Evolutionary conservation across 2,888 invertebrate genomes (phyloP).

Genomic region (Polydrusus pterygomalis): DNA sequence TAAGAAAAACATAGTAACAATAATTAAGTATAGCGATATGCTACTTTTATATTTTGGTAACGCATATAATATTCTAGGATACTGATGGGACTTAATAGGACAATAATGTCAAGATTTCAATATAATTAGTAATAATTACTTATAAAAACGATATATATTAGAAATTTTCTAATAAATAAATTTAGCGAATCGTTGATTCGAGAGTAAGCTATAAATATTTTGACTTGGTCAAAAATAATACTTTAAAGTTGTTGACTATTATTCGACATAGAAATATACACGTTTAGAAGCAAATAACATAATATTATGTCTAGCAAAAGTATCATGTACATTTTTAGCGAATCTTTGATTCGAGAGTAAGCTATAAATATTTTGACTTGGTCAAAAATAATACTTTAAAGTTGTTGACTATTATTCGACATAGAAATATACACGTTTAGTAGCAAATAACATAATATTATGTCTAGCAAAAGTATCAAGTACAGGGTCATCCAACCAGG

Average conservation of each 20-base stretch:
- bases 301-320: too few species aligned
- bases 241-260: slow-evolving; percentile 14
- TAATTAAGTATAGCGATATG: slow-evolving; percentile 45
- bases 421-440: background rate
- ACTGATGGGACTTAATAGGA: background rate
- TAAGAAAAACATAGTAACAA: slow-evolving; percentile 58
- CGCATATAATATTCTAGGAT: slow-evolving; percentile 51
- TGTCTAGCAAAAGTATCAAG: too few species aligned
- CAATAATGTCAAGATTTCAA: background rate
- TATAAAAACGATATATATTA: too few species aligned
- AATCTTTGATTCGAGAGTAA: slow-evolving; percentile 52
- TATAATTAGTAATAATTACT: too few species aligned
- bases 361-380: slow-evolving; percentile 53
- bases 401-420: slow-evolving; percentile 3
- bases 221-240: slow-evolving; percentile 57
- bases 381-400: slow-evolving; percentile 51
- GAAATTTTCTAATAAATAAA: slow-evolving; percentile 26
- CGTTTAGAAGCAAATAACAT: too few species aligned
- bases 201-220: slow-evolving; percentile 33
- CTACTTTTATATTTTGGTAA: slow-evolving; percentile 44
- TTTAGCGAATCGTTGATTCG: slow-evolving; percentile 56
- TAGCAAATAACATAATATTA: too few species aligned
- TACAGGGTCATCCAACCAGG: too few species aligned
- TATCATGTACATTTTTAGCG: too few species aligned
- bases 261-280: slow-evolving; percentile 1